These are phyloP conservation scores for Cheilosia soror DNA, from an alignment of 2,888 invertebrate species.

Conservation along the genomic window DNA sequence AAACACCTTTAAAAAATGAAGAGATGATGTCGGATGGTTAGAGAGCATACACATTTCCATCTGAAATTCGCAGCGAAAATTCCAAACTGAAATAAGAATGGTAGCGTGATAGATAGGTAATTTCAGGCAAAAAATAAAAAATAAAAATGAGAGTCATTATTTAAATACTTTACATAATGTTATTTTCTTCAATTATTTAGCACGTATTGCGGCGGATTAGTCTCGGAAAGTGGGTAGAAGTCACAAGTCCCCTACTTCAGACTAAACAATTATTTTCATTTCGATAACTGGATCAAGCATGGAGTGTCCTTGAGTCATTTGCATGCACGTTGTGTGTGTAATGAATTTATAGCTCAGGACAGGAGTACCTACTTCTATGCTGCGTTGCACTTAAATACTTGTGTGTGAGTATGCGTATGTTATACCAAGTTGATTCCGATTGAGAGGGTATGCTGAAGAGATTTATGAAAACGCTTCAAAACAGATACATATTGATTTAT, in stretches of 20 bases:
- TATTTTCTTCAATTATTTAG: constrained; percentile 59
- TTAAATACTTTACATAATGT: constrained; percentile 56
- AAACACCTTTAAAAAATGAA: constrained; percentile 45
- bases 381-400: constrained; percentile 55
- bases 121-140: constrained; percentile 15
- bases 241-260: constrained; percentile 2
- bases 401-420: background rate
- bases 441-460: constrained; percentile 39
- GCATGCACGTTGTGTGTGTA: constrained; percentile 51
- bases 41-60: constrained; percentile 30
- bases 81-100: constrained; percentile 56
- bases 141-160: constrained; percentile 57
- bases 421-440: constrained; percentile 36
- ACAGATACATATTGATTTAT: constrained; percentile 58
- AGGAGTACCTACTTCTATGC: constrained; percentile 8
- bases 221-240: background rate
- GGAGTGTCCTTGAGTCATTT: constrained; percentile 70
- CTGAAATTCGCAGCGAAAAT: constrained; percentile 57
- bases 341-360: constrained; percentile 51
- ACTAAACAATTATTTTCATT: constrained; percentile 50
- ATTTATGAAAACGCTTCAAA: constrained; percentile 58
- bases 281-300: constrained; percentile 58
- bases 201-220: constrained; percentile 40
- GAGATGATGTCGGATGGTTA: constrained; percentile 49
- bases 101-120: constrained; percentile 64